These are phyloP conservation scores for Uropsilus gracilis DNA, from an alignment of 2,113 vertebrate species.

Conservation along the genomic window DNA sequence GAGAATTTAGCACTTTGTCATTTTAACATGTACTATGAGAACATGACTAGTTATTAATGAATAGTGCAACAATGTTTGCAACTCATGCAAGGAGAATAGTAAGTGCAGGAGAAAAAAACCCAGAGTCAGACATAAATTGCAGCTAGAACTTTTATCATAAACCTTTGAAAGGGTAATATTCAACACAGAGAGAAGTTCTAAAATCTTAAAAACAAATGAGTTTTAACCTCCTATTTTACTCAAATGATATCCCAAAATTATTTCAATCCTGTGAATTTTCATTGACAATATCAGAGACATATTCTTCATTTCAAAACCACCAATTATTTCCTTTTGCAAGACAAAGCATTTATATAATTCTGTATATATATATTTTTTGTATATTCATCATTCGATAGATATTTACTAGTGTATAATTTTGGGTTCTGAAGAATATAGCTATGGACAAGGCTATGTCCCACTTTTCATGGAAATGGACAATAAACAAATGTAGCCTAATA, in stretches of 20 bases:
- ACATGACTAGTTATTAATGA: not conserved
- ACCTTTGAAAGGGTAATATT: not conserved
- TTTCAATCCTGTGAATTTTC: not conserved
- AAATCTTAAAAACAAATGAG: not conserved
- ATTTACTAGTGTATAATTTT: not conserved
- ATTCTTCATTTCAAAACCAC: not conserved
- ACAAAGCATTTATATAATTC: conserved; percentile 25
- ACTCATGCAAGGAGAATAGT: not conserved
- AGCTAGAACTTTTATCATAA: conserved; percentile 3
- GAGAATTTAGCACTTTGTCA: conserved; percentile 25
- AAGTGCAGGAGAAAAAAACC: no score
- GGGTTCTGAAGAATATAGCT: no score
- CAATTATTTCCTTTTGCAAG: not conserved
- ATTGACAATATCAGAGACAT: conserved; percentile 2
- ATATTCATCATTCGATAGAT: not conserved
- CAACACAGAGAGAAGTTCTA: not conserved
- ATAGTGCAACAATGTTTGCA: not conserved
- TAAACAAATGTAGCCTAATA: conserved; percentile 46
- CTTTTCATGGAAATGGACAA: not conserved
- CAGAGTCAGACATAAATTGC: no score
- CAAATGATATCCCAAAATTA: not conserved
- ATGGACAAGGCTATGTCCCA: no score
- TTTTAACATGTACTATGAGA: conserved; percentile 46
- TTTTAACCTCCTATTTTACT: not conserved
- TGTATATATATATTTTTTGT: not conserved